Evolutionary conservation across 2,888 invertebrate genomes (phyloP), one percentile per base, ranked within the genome.

Genomic region (Steromphala cineraria): DNA sequence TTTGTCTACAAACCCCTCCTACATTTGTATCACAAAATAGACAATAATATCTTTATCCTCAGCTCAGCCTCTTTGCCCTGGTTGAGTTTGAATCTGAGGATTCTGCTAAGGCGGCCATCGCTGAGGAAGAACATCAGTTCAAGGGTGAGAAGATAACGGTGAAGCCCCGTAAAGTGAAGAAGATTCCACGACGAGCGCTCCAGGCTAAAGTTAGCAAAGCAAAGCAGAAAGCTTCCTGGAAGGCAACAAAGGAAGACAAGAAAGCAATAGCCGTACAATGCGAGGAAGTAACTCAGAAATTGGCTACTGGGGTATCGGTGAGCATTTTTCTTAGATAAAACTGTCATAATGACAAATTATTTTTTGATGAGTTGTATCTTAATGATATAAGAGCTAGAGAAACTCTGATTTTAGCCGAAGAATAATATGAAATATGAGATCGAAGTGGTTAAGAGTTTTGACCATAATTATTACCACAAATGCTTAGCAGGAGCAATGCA

Each of bases 1-100:
- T 36, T 5, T 36, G 4, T 8, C 36, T 36, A 36, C 36, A 36
- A 36, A 36, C 36, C 36, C n/a, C n/a, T n/a, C n/a, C n/a, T n/a
- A n/a, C n/a, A n/a, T n/a, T n/a, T n/a, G n/a, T n/a, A n/a, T n/a
- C n/a, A n/a, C n/a, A n/a, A n/a, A n/a, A 46, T 46, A 13, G 13
- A 46, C 13, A 10, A 46, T 46, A 46, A 10, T 13, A 1, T 36
- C 40, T 40, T 17, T 19, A 24, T n/a, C 31, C 40, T 31, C 81
- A 79, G 56, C 80, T 83, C 80, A 76, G 80, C 28, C 46, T 40
- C 5, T 85, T 80, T 83, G 86, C 85, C 7, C 67, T 84, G 71
- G 81, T 86, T 36, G 84, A 86, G 74, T 86, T 84, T 71, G 55
- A 56, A 31, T 76, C 79, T 31, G 56, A 40, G 15, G 79, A 76